Evolutionary conservation across 2,113 vertebrate genomes (phyloP), one percentile per base, ranked within the genome.

Genomic region (Caranx melampygus): DNA sequence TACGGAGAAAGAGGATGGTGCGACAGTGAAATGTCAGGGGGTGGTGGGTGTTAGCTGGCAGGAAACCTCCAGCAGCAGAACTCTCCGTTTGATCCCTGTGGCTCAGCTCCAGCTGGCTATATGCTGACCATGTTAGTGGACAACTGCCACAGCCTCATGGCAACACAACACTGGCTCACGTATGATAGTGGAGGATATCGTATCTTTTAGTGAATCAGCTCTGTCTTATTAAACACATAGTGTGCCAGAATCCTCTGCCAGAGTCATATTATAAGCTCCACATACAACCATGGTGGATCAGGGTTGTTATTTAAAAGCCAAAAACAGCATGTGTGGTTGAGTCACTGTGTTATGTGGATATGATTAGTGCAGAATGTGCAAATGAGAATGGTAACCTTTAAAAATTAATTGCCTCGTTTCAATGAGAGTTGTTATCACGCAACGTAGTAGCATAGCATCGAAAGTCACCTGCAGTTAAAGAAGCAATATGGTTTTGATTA

Each of bases 81-180:
- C 79, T 85, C 81, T 87, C 45, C 40, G 34, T 88, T 91, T 88
- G 92, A 92, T 92, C 86, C 85, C 87, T 66, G 87, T 86, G 87
- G 92, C 91, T 89, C 73, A 42, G 71, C 79, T 89, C 88, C 90
- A 92, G 91, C 90, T 91, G 92, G 85, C 91, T 82, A 66, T 86
- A 71, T 26, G 33, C 78, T 86, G 88, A 83, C 88, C 89, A 87
- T 81, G 79, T 86, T 87, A 84, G 81, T 70, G 82, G 84, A 78
- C 80, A 75, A 88, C 88, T 79, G 79, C 81, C 81, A 81, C 73
- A 67, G 71, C 78, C 83, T 89, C 65, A 26, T 81, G 72, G 84
- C 71, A 67, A 60, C 72, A 20, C 61, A 66, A 78, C 77, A 80
- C 71, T 83, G 80, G 84, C 78, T 83, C 65, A 44, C 61, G 74